Evolutionary conservation across 2,797 vertebrate genomes (phyloP).

Genomic region (Micropoecilia bifurca): DNA sequence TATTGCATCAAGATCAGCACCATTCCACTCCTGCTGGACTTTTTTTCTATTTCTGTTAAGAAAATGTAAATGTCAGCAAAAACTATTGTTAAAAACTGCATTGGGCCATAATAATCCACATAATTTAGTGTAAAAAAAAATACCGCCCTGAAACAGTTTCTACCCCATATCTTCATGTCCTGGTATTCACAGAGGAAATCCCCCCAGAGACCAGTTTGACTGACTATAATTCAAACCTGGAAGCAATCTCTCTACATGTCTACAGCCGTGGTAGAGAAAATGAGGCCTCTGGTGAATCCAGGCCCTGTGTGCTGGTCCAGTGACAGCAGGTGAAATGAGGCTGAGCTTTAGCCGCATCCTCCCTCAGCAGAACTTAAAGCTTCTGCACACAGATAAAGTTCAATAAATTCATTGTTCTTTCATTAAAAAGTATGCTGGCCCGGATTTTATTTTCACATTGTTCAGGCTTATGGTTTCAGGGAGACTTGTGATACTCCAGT

Average conservation of each 20-base stretch:
- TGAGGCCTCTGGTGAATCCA: not conserved
- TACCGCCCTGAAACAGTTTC: not conserved
- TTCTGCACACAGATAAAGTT: slow-evolving; percentile 5
- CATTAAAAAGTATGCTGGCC: slow-evolving; percentile 14
- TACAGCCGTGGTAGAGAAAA: not conserved
- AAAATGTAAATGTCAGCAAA: not conserved
- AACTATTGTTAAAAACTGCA: not conserved
- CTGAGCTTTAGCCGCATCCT: not conserved
- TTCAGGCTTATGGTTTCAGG: slow-evolving; percentile 3
- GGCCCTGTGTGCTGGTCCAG: not conserved
- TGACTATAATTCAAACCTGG: not conserved
- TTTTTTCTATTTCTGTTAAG: not conserved
- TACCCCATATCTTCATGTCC: not conserved
- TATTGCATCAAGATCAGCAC: not conserved
- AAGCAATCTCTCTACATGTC: not conserved
- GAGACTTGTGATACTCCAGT: not conserved
- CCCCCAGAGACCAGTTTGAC: slow-evolving; percentile 1
- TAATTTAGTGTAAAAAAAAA: not conserved
- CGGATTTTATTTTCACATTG: slow-evolving; percentile 7
- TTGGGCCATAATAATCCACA: not conserved
- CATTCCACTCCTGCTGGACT: not conserved
- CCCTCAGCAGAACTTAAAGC: not conserved
- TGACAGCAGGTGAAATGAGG: slow-evolving; percentile 1
- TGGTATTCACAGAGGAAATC: not conserved
- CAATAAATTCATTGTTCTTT: not conserved